These are phyloP conservation scores for Coccyzus lansbergi DNA, from an alignment of 2,797 vertebrate genomes.

Conservation along the genomic window DNA sequence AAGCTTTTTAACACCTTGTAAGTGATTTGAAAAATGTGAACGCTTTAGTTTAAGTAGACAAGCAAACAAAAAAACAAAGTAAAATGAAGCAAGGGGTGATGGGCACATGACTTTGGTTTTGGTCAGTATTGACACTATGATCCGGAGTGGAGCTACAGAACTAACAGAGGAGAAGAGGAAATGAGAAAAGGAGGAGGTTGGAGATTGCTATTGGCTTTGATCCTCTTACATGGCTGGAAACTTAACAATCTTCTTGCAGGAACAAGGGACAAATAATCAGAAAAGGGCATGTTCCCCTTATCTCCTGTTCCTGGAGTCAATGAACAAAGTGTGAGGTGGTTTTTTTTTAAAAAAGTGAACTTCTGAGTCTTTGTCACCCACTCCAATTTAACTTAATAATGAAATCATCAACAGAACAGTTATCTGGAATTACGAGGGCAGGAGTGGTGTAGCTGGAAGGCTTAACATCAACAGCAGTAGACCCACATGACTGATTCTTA, in stretches of 20 bases:
- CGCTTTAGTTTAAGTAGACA: neutral
- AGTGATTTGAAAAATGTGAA: neutral
- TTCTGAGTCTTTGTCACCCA: neutral
- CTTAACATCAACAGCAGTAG: neutral
- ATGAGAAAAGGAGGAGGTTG: neutral
- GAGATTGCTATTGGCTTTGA: neutral
- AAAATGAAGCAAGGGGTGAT: neutral
- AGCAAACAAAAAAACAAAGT: neutral
- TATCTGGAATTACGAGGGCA: slow-evolving; percentile 20
- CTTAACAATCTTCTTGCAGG: neutral
- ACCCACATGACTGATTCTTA: neutral
- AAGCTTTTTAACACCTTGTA: neutral
- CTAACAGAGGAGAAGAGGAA: neutral
- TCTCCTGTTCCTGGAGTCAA: neutral
- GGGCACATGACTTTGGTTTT: neutral
- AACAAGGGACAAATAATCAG: neutral
- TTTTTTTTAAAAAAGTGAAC: neutral
- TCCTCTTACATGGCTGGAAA: neutral
- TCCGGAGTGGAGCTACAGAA: neutral
- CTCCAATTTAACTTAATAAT: neutral
- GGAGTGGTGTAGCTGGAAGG: neutral
- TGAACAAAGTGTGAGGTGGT: no score
- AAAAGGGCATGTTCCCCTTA: neutral
- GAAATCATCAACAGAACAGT: neutral
- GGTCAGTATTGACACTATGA: neutral